Conservation (phyloP, 2,888 invertebrate species). For the Omphaloscelis lunosa region DNA sequence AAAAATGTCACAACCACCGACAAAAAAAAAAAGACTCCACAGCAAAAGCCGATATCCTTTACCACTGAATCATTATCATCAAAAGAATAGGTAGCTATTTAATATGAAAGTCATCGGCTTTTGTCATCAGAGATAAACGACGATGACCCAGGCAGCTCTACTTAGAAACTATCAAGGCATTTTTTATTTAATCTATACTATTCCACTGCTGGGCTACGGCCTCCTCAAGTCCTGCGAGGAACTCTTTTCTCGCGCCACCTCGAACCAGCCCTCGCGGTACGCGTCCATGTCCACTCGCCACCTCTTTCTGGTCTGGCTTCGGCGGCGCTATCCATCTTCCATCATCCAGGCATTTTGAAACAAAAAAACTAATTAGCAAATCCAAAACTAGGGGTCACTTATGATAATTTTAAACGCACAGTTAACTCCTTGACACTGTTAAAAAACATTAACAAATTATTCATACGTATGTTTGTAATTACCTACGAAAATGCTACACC, state of each 20-base stretch:
- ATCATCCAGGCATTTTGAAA: neutral
- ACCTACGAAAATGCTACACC: conserved; percentile 47
- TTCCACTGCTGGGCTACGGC: neutral
- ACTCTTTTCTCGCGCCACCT: neutral
- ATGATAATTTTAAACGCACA: conserved; percentile 15
- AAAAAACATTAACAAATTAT: conserved; percentile 48
- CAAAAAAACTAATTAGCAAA: neutral
- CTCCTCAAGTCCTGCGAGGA: neutral
- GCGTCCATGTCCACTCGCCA: neutral
- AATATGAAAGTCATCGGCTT: neutral
- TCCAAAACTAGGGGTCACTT: conserved; percentile 1
- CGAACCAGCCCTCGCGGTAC: neutral
- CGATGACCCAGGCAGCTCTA: neutral
- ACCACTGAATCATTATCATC: neutral
- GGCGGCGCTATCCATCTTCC: too few species aligned
- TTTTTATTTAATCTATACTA: neutral
- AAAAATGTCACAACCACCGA: too few species aligned
- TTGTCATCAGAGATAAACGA: neutral
- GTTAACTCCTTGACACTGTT: conserved; percentile 56
- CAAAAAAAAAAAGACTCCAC: too few species aligned
- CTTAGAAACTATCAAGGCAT: neutral
- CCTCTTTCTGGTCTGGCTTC: neutral
- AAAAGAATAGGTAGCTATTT: neutral
- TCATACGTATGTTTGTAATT: conserved; percentile 58
- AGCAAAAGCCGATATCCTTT: too few species aligned